Base-by-base conservation (phyloP, 2,797 vertebrate genomes). In the Crenuchus spilurus region DNA sequence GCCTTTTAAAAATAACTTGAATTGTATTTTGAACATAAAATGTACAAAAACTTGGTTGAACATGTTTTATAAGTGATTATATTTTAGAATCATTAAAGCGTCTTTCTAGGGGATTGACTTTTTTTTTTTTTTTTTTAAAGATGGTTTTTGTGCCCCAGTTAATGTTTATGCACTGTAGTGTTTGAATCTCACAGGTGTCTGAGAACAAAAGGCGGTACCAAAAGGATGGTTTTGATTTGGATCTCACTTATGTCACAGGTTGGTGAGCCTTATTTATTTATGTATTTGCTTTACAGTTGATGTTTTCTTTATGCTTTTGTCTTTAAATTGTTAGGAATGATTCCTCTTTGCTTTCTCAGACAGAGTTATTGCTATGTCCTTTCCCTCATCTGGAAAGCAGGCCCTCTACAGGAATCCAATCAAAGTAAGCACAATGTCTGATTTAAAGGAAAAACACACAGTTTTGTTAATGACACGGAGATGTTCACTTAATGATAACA, bases 181-280 rank as follows among this genome's bases (percentile, higher is more conserved):
- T 55, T 18, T 51, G 1, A 30, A 82, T 70, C 63, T 14, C 1
- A 16, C 71, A 99, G 97, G 91, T 99, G 62, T 98, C 97, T 2
- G 96, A 95, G 91, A 99, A 99, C 87, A 99, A 97, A 88, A 91
- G 96, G 8, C 92, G 97, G 16, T 99, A 97, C 79, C 92, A 88
- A 74, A 98, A 94, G 78, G 95, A 96, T 85, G 97, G 97, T 31
- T 99, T 99, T 91, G 96, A 99, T 83, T 91, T 99, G 71, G 97
- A 99, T 77, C 96, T 99, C 18, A 99, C 96, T 61, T 99, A 99
- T 0, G 72, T 99, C 81, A 99, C 96, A 87, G 96, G 98, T 98
- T 79, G 66, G 90, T 13, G 13, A 42, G 30, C 22, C 31, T 31
- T 0, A 37, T 30, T 70, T 69, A 44, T 35, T 63, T 72, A 16